Evolutionary conservation across 2,888 invertebrate species (phyloP).

Genomic region (Norana najaformis): DNA sequence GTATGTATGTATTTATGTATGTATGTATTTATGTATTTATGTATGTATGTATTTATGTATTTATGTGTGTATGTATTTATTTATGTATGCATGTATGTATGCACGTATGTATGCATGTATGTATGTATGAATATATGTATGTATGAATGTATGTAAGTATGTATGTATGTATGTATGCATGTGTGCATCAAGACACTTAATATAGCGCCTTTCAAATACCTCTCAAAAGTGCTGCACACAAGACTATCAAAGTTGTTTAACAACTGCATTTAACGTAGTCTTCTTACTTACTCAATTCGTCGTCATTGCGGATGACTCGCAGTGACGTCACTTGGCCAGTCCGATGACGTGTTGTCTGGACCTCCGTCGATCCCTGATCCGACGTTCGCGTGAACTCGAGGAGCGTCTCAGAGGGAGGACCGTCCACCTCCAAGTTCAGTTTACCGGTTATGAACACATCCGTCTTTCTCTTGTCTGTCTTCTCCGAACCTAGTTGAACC

Average conservation of each 20-base stretch:
- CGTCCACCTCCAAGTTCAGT: slow-evolving; percentile 5
- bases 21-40: background rate
- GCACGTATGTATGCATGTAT: too few relatives aligned
- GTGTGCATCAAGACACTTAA: too few relatives aligned
- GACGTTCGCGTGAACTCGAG: background rate
- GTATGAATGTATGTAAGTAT: too few relatives aligned
- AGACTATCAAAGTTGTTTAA: too few relatives aligned
- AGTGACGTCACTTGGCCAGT: background rate
- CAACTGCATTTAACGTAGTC: too few relatives aligned
- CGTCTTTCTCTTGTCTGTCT: background rate
- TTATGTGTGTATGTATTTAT: background rate
- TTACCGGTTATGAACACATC: background rate
- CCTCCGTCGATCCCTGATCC: background rate
- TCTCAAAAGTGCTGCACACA: too few relatives aligned
- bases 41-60: background rate
- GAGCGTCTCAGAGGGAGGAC: background rate
- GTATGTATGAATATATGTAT: too few relatives aligned
- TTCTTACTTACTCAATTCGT: background rate
- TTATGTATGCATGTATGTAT: background rate
- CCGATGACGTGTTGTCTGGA: background rate
- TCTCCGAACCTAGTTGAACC: background rate
- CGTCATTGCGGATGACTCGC: background rate
- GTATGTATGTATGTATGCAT: too few relatives aligned
- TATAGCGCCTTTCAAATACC: too few relatives aligned
- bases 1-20: background rate